Evolutionary conservation across 2,888 invertebrate genomes (phyloP).

Genomic region (Tuberolachnus salignus): DNA sequence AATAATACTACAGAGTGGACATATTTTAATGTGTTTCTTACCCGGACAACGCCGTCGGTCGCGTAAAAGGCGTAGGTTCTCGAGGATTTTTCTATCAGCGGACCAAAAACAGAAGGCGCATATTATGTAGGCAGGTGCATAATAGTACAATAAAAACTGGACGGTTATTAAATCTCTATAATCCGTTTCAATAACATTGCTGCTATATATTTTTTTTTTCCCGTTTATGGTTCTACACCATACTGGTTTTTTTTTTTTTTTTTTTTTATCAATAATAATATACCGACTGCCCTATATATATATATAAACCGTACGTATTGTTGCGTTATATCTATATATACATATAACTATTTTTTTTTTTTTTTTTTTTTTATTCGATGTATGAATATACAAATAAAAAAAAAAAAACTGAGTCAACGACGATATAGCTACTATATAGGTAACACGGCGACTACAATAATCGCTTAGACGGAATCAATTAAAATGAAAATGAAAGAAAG

Average conservation of each 20-base stretch:
- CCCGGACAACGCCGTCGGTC: no score
- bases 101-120: constrained; percentile 5
- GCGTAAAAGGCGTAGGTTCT: background rate
- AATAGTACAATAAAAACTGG: background rate
- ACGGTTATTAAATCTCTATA: constrained; percentile 21
- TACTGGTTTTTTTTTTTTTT: constrained; percentile 18
- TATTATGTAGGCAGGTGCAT: no score
- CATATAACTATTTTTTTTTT: background rate
- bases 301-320: background rate
- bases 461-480: no score
- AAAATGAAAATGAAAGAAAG: background rate
- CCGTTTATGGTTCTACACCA: constrained; percentile 43
- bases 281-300: constrained; percentile 27
- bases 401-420: background rate
- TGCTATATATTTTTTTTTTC: no score
- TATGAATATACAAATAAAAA: background rate
- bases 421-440: no score
- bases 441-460: no score
- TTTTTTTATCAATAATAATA: constrained; percentile 14
- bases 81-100: constrained; percentile 8
- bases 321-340: background rate
- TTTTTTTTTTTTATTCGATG: constrained; percentile 7
- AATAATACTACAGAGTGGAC: no score
- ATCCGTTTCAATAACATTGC: constrained; percentile 19
- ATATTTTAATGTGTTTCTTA: no score